These are phyloP conservation scores for Limenitis camilla DNA, from an alignment of 2,888 invertebrate genomes.

Conservation along the genomic window DNA sequence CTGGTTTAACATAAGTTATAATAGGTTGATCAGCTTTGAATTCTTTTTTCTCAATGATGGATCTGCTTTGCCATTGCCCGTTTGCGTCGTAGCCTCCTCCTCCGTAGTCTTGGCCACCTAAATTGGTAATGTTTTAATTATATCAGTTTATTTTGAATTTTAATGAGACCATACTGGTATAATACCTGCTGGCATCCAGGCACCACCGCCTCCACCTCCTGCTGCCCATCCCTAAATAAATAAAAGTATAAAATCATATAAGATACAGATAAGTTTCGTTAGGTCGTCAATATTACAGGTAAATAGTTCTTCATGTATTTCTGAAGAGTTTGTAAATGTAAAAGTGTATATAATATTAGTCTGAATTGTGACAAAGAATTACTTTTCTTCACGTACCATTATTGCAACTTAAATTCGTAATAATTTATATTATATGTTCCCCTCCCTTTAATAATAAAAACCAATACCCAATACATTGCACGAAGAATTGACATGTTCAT, in stretches of 20 bases:
- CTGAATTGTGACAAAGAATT: too few relatives aligned
- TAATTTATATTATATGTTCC: too few relatives aligned
- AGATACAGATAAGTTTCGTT: not conserved
- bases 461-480: too few relatives aligned
- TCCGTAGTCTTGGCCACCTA: constrained; percentile 61
- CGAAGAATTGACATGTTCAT: too few relatives aligned
- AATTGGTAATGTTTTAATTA: constrained; percentile 27
- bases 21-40: constrained; percentile 30
- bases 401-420: too few relatives aligned
- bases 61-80: constrained; percentile 67
- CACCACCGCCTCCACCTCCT: constrained; percentile 59
- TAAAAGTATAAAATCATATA: constrained; percentile 3
- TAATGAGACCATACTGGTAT: constrained; percentile 39
- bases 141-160: constrained; percentile 25
- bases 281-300: too few relatives aligned
- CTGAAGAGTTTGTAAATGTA: too few relatives aligned
- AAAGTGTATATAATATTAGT: too few relatives aligned
- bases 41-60: constrained; percentile 37
- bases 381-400: too few relatives aligned
- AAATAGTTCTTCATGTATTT: too few relatives aligned
- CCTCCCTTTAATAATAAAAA: too few relatives aligned
- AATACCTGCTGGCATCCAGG: constrained; percentile 71
- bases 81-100: constrained; percentile 63
- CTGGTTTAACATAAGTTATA: constrained; percentile 41
- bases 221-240: constrained; percentile 60